Evolutionary conservation across 2,113 vertebrate genomes (phyloP), one percentile per base, ranked within the genome.

Genomic region (Lota lota): DNA sequence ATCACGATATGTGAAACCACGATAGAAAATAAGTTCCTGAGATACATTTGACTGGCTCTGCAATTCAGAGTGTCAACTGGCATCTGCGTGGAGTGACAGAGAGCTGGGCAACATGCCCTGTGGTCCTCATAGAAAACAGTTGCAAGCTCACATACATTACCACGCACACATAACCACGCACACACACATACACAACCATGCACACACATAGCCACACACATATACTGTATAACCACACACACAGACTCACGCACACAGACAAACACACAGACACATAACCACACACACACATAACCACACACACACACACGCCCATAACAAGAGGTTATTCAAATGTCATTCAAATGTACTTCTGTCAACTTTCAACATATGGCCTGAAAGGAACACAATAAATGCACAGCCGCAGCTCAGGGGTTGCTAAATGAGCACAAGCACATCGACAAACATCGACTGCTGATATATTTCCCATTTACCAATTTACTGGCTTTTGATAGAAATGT

Each of bases 21-120:
- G 64, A 47, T 12, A 18, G 65, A 79, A 77, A 77, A 59, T 11
- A 1, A 16, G 54, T 21, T 59, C n/a, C 54, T 57, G 22, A 22
- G n/a, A 17, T 59, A 1, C 76, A 79, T 76, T 63, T 33, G 66
- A 58, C 36, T 18, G 0, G 64, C 68, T 67, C 68, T 47, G 72
- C 22, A 57, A 69, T 79, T 70, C 51, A 68, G 67, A 68, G 63
- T 65, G 71, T 68, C 68, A 69, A 59, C 28, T 14, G 40, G 40
- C 40, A 14, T 47, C 10, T 47, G 40, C 12, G 12, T 47, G 40
- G 8, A 14, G 8, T 47, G 40, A 47, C 40, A 11, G 40, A 33
- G 4, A 33, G 7, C 28, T 33, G 4, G 28, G 28, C 28, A 33
- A 33, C 28, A 33, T 33, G 28, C 28, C 28, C 28, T 33, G 28